Conservation (phyloP, 1,140 invertebrate genomes). For the Neelides sp. region DNA sequence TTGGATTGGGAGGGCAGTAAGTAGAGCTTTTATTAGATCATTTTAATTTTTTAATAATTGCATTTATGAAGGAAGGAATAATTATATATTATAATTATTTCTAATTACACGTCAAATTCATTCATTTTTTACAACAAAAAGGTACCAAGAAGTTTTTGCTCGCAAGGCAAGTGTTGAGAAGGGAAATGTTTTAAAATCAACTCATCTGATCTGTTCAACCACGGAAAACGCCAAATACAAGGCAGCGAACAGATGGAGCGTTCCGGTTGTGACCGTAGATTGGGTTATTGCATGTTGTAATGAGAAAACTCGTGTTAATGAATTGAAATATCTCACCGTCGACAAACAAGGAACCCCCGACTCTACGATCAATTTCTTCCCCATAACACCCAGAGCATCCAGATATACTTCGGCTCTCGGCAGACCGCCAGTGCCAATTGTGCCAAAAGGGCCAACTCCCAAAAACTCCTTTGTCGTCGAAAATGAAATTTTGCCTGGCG, state of each 20-base stretch:
- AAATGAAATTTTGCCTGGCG: no score
- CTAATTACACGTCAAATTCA: neutral
- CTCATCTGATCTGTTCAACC: conserved; percentile 14
- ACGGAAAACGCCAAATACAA: conserved; percentile 11
- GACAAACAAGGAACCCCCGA: neutral
- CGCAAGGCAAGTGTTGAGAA: conserved; percentile 3
- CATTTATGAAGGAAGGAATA: neutral
- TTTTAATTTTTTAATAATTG: neutral
- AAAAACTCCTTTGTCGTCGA: no score
- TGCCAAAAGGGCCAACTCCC: no score
- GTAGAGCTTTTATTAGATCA: neutral
- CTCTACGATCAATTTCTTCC: conserved; percentile 3
- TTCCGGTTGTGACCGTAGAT: conserved; percentile 11
- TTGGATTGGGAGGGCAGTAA: conserved; percentile 14
- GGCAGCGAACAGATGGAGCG: conserved; percentile 12
- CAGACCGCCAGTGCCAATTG: no score
- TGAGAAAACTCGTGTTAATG: neutral
- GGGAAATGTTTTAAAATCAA: neutral
- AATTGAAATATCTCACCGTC: neutral
- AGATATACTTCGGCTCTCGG: no score
- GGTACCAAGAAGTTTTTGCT: conserved; percentile 9
- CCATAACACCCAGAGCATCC: neutral
- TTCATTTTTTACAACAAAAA: neutral
- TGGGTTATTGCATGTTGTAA: conserved; percentile 13
- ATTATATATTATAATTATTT: neutral